These are phyloP conservation scores for Drosophila jambulina DNA, from an alignment of 1,140 invertebrate genomes.

Conservation along the genomic window DNA sequence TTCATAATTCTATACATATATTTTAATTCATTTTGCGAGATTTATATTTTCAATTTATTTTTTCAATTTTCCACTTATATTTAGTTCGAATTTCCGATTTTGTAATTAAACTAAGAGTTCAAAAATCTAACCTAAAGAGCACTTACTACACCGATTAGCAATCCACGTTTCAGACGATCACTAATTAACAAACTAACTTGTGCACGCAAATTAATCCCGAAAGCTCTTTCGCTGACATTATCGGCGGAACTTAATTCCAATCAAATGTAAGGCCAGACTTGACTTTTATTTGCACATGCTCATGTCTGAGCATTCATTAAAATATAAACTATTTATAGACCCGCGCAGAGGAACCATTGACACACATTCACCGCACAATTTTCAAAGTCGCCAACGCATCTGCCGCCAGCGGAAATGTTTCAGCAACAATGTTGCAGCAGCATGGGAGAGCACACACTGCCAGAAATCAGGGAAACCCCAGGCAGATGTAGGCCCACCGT, in stretches of 20 bases:
- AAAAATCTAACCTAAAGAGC: background rate
- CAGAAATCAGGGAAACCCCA: slow-evolving; percentile 26
- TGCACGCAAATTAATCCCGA: slow-evolving; percentile 23
- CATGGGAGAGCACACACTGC: slow-evolving; percentile 7
- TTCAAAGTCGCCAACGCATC: slow-evolving; percentile 28
- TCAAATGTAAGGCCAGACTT: background rate
- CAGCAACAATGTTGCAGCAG: slow-evolving; percentile 40
- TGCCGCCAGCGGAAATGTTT: slow-evolving; percentile 31
- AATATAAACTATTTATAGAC: slow-evolving; percentile 45
- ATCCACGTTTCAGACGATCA: slow-evolving; percentile 14
- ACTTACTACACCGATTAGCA: background rate
- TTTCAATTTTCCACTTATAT: too few relatives aligned
- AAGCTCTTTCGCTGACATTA: slow-evolving; percentile 19
- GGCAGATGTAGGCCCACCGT: background rate
- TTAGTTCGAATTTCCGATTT: background rate
- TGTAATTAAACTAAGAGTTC: background rate
- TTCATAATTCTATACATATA: background rate
- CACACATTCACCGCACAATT: slow-evolving; percentile 29
- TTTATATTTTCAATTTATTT: too few relatives aligned
- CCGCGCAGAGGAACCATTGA: slow-evolving; percentile 24
- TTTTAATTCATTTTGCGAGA: background rate
- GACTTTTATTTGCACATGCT: slow-evolving; percentile 12
- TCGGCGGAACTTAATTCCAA: slow-evolving; percentile 7
- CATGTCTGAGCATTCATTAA: slow-evolving; percentile 12
- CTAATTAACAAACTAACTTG: slow-evolving; percentile 24